Conservation (phyloP, 2,797 vertebrate species). For the Sarcophilus harrisii region DNA sequence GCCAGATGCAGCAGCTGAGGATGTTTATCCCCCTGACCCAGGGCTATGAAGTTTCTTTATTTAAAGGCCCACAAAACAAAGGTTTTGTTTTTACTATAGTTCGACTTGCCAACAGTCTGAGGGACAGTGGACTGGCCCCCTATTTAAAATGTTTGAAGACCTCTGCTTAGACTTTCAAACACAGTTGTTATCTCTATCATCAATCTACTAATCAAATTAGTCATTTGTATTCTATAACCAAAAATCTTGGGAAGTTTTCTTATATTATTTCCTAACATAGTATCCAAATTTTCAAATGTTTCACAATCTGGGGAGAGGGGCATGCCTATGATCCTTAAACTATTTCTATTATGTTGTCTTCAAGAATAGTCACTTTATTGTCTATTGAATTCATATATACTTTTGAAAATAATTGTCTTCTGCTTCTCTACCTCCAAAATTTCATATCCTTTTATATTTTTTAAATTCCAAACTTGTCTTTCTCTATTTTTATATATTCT, state of each 20-base stretch:
- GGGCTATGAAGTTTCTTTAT: too few relatives aligned
- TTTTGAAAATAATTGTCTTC: neutral
- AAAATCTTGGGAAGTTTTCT: neutral
- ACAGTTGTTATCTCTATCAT: neutral
- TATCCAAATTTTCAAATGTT: neutral
- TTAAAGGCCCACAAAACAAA: too few relatives aligned
- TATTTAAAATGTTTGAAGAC: too few relatives aligned
- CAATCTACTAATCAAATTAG: too few relatives aligned
- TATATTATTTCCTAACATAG: neutral
- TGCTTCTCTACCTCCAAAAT: neutral
- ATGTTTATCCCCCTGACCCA: too few relatives aligned
- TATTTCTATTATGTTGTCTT: neutral
- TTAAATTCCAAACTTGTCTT: neutral
- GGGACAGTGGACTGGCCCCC: too few relatives aligned
- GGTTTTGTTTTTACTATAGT: too few relatives aligned
- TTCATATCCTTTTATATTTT: neutral
- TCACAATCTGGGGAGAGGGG: neutral
- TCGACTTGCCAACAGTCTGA: too few relatives aligned
- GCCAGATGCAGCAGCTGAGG: too few relatives aligned
- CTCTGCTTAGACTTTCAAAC: neutral
- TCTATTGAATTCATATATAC: neutral
- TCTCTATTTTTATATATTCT: neutral
- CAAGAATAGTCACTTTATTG: neutral
- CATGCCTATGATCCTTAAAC: neutral
- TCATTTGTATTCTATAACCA: neutral